A percentile compares a stretch with the other conserved stretches of the same genome.
phyloP scores from a whole-genome alignment of 2,888 invertebrate species.

The Acronicta aceris region DNA sequence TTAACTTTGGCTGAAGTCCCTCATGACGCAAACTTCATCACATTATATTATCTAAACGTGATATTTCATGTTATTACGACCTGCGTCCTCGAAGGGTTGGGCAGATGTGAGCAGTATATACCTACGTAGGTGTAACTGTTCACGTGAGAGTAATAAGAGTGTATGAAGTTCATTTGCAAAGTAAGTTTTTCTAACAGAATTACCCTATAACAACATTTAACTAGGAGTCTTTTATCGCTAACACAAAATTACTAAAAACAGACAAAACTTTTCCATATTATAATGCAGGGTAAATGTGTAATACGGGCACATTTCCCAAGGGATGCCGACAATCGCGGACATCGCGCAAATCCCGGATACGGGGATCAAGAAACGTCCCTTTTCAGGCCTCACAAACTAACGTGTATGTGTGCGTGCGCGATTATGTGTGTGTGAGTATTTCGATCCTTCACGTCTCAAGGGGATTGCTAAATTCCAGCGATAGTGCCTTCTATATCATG shows the following conservation, averaged over 20 bases:
- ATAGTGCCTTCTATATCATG: slow-evolving; percentile 31
- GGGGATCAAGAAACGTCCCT: slow-evolving; percentile 43
- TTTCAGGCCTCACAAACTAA: slow-evolving; percentile 24
- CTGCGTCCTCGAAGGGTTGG: neutral
- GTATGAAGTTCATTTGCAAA: too few species aligned
- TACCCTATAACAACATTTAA: too few species aligned
- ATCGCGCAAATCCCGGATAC: slow-evolving; percentile 44
- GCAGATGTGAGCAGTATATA: neutral
- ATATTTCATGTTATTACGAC: neutral
- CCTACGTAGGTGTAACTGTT: too few species aligned
- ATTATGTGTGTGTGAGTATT: slow-evolving; percentile 1
- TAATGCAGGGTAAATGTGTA: slow-evolving; percentile 48
- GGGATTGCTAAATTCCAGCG: slow-evolving; percentile 33
- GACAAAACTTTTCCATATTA: slow-evolving; percentile 39
- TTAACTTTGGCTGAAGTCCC: too few species aligned
- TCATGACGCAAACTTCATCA: too few species aligned
- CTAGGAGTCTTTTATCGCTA: too few species aligned
- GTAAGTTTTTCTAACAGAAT: too few species aligned
- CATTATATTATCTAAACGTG: neutral
- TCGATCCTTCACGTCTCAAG: slow-evolving; percentile 28
- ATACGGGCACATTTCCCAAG: slow-evolving; percentile 45
- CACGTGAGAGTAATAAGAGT: too few species aligned
- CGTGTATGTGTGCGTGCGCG: neutral
- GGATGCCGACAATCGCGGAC: slow-evolving; percentile 36
- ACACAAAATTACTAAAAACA: slow-evolving; percentile 27